These are phyloP conservation scores for Sipha flava DNA, from an alignment of 1,140 invertebrate genomes.

Conservation along the genomic window DNA sequence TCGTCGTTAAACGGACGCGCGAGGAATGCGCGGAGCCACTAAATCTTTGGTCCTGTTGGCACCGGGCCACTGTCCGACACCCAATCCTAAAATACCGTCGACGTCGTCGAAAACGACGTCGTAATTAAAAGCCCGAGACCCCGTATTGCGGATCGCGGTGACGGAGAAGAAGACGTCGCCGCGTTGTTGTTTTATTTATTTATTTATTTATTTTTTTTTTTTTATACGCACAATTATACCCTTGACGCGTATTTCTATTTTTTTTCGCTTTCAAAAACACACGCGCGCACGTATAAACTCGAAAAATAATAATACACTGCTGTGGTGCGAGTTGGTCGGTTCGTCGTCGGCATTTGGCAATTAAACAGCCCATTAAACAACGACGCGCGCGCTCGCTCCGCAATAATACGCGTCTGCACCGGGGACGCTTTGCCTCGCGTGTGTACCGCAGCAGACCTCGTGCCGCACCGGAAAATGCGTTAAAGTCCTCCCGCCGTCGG, in stretches of 20 bases:
- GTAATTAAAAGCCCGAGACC: conserved; percentile 22
- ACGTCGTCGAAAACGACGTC: conserved; percentile 29
- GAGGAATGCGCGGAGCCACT: conserved; percentile 3
- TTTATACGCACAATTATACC: not conserved
- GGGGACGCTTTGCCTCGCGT: not conserved
- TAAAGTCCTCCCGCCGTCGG: not conserved
- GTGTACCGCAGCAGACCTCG: not conserved
- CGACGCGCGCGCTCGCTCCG: not conserved
- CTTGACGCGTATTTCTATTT: not conserved
- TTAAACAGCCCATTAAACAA: conserved; percentile 19
- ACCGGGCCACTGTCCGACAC: conserved; percentile 26
- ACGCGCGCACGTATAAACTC: not conserved
- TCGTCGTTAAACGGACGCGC: not conserved
- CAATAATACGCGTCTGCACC: not conserved
- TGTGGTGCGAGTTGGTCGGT: not conserved
- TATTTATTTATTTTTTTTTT: not conserved
- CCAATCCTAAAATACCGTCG: conserved; percentile 31
- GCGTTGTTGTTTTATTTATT: not conserved
- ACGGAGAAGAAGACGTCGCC: not conserved
- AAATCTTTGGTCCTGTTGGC: conserved; percentile 24
- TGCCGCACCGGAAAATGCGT: not conserved
- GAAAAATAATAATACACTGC: not conserved
- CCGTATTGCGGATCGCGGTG: no score
- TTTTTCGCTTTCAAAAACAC: conserved; percentile 6
- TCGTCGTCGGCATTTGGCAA: not conserved